phyloP scores from a whole-genome alignment of 92 coral and sea anemone species.

The Porites divaricata region DNA sequence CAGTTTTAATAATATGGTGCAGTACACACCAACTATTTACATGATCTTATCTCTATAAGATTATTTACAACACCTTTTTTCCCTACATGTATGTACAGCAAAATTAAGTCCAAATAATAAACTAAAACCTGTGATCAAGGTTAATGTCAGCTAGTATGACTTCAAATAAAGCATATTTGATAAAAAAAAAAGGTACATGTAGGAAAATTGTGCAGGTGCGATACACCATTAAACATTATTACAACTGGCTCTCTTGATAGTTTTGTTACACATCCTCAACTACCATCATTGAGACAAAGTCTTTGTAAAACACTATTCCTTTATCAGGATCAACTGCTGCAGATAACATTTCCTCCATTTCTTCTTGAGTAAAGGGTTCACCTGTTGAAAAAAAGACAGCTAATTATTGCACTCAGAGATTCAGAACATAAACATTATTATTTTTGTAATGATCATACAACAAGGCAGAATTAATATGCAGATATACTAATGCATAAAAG shows the following conservation, averaged over 20 bases:
- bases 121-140: too few species aligned
- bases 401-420: neutral
- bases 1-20: neutral
- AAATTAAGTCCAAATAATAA: neutral
- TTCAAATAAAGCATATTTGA: too few species aligned
- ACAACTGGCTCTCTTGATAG: too few species aligned
- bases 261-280: slow-evolving; percentile 76
- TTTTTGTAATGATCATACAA: too few species aligned
- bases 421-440: too few species aligned
- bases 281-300: slow-evolving; percentile 98
- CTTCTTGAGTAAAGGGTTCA: slow-evolving; percentile 97
- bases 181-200: too few species aligned
- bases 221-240: neutral
- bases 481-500: too few species aligned
- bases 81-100: neutral
- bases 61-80: slow-evolving; percentile 3
- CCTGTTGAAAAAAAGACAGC: slow-evolving; percentile 42
- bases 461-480: too few species aligned
- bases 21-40: neutral
- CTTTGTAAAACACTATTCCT: slow-evolving; percentile 96
- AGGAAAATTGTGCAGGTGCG: too few species aligned
- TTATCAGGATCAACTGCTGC: slow-evolving; percentile 99
- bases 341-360: slow-evolving; percentile 98
- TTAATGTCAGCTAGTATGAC: too few species aligned
- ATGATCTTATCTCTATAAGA: neutral